Base-by-base conservation (phyloP, 2,888 invertebrate species). In the Petrolisthes cinctipes region DNA sequence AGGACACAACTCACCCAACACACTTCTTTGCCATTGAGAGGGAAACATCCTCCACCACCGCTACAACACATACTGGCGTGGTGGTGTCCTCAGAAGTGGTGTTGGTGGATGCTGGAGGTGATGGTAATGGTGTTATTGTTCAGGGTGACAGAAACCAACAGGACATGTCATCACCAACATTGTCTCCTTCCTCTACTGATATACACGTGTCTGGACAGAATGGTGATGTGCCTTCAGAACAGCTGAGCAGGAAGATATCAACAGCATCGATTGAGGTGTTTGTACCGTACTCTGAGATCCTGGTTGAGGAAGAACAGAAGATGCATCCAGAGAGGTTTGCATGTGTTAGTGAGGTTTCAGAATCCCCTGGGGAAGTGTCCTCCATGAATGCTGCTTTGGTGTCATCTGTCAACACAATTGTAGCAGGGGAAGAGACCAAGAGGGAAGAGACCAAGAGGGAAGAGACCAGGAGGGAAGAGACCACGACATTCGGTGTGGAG, bases 1-100 rank as follows among this genome's bases (percentile, higher is more conserved):
- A 83, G 14, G 57, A 61, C 9, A 9, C 68, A 6, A 61, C 83
- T 37, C 54, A 4, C n/a, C 73, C 81, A 51, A 73, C 75, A 11
- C 57, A 75, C 9, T 84, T 83, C 66, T 83, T 87, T 75, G 87
- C 87, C 5, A 23, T n/a, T 20, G 83, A 88, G 79, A 76, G 66
- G 7, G 51, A 84, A 66, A 61, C 75, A 2, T 14, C 68, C 14
- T 7, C 51, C 82, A 66, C 5, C 53, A 51, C 68, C 4, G 14
- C 82, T 37, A 66, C 51, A 5, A 68, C 23, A 20, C 9, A 51
- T 23, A n/a, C 68, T 14, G 68, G 56, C 17, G 66, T 51, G 5
- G 82, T 82, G 37, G 53, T 53, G 51, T n/a, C 53, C 53, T 82
- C 68, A 11, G 17, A 66, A 51, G 82, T 68, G 66, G 82, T 68